These are phyloP conservation scores for Carlito syrichta DNA, from an alignment of 2,113 vertebrate genomes.

Conservation along the genomic window DNA sequence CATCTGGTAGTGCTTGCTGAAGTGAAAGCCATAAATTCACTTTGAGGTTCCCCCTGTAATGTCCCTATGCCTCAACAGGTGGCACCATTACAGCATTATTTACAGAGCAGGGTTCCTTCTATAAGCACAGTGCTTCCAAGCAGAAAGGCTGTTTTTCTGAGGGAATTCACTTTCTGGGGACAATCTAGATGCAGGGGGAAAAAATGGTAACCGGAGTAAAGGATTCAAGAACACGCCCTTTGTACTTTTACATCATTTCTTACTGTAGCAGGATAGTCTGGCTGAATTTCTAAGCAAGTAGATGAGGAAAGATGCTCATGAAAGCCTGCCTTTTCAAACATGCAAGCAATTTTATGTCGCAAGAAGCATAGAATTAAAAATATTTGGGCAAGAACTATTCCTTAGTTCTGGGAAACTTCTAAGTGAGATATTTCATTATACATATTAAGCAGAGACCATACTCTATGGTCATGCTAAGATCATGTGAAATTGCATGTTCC, in stretches of 20 bases:
- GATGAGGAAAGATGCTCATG: conserved; percentile 1
- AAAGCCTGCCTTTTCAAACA: conserved; percentile 29
- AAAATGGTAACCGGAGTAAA: not conserved
- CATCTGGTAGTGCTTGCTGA: not conserved
- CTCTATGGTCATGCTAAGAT: not conserved
- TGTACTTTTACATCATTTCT: not conserved
- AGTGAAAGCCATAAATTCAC: conserved; percentile 31
- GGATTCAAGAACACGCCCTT: not conserved
- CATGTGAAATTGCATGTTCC: not conserved
- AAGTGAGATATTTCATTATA: not conserved
- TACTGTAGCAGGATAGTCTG: not conserved
- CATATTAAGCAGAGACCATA: not conserved
- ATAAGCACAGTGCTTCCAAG: conserved; percentile 9
- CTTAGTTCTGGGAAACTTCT: not conserved
- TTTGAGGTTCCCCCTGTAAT: conserved; percentile 42
- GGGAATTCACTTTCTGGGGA: conserved; percentile 28
- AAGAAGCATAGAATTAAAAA: not conserved
- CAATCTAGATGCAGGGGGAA: not conserved
- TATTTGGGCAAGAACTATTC: not conserved
- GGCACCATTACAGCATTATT: conserved; percentile 53
- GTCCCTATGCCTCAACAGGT: conserved; percentile 35
- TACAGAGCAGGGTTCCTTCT: not conserved
- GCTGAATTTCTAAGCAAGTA: not conserved
- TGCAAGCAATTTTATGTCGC: not conserved
- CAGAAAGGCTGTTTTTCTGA: conserved; percentile 34